These are phyloP conservation scores for Tragelaphus strepsiceros DNA, from an alignment of 2,113 vertebrate genomes.

Conservation along the genomic window DNA sequence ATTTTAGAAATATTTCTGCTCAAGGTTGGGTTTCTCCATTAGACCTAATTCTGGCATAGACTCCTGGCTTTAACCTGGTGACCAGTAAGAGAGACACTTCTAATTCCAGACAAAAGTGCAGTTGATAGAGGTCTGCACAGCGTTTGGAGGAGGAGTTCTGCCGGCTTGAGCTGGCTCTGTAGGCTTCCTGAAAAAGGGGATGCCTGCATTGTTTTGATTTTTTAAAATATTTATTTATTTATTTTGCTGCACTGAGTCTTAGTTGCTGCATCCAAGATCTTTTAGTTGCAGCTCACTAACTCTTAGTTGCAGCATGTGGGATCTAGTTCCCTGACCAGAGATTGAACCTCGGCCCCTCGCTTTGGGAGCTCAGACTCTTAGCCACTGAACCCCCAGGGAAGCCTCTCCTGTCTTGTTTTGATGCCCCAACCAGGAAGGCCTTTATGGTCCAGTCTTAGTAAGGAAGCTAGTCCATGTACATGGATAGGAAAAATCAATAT, in stretches of 20 bases:
- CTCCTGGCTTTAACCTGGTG: neutral
- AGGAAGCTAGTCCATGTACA: neutral
- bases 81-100: neutral
- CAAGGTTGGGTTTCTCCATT: neutral
- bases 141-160: neutral
- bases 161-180: too few relatives aligned
- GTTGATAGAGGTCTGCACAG: neutral
- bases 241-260: neutral
- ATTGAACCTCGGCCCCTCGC: neutral
- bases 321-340: neutral
- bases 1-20: neutral
- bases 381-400: neutral
- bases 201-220: neutral
- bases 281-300: neutral
- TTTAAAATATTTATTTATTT: neutral
- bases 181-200: neutral
- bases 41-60: neutral
- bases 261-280: neutral
- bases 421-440: neutral
- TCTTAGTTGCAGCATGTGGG: neutral
- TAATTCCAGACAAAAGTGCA: neutral
- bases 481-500: neutral
- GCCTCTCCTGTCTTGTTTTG: neutral
- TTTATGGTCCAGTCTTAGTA: neutral
- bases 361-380: neutral